phyloP scores from a whole-genome alignment of 2,888 invertebrate genomes.

The Brachyptera risi region DNA sequence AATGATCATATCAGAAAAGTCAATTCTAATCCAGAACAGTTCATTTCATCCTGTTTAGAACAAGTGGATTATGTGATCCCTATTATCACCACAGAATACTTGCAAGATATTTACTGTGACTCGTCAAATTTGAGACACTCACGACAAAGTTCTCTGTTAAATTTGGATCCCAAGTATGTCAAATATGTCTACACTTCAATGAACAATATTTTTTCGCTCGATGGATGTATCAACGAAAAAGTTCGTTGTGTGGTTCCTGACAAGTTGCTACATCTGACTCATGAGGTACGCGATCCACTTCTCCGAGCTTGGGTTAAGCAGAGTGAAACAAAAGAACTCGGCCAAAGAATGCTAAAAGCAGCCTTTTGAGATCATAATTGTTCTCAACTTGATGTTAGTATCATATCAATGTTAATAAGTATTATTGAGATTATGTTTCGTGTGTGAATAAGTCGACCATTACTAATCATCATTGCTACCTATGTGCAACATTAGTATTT shows the following conservation, averaged over 20 bases:
- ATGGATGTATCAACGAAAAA: conserved; percentile 27
- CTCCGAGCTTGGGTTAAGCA: conserved; percentile 23
- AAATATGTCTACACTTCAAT: conserved; percentile 27
- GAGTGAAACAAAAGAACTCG: conserved; percentile 22
- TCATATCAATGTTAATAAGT: no score
- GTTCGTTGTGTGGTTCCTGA: conserved; percentile 29
- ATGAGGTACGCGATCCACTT: conserved; percentile 20
- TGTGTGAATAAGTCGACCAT: no score
- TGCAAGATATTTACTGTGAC: conserved; percentile 8
- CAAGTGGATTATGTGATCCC: conserved; percentile 30
- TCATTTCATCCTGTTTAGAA: conserved; percentile 20
- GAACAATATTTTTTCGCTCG: conserved; percentile 22
- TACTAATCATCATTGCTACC: no score
- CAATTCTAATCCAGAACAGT: conserved; percentile 19
- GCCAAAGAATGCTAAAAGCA: conserved; percentile 8
- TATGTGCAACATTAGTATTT: no score
- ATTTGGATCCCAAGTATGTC: conserved; percentile 24
- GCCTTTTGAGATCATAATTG: neutral
- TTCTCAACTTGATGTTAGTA: no score
- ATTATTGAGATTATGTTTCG: no score
- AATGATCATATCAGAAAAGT: conserved; percentile 25
- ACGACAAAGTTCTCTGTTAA: neutral
- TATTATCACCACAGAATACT: conserved; percentile 28
- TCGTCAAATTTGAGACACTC: neutral
- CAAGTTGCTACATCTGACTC: conserved; percentile 9